Evolutionary conservation across 2,113 vertebrate species (phyloP), one percentile per base, ranked within the genome.

Genomic region (Tetrax tetrax): DNA sequence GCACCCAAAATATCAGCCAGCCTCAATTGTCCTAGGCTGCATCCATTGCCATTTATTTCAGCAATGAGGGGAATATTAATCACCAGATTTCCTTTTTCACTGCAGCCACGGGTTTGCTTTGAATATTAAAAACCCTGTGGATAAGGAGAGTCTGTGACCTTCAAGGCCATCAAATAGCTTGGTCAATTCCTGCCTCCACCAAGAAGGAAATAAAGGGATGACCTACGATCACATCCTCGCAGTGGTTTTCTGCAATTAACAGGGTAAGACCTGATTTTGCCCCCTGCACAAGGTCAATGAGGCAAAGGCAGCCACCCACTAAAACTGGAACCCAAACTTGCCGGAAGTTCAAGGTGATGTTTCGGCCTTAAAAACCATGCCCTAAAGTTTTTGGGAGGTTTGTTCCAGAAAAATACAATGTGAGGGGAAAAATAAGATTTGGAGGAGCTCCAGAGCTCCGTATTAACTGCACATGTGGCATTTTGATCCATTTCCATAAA

Each of bases 401-500:
- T 95, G 96, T 96, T 97, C 96, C 96, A 96, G 94, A 92, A 96
- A 93, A 94, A 93, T 53, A 97, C 94, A 92, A 94, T 95, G 76
- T 93, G 86, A 96, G 65, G 91, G 94, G 83, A 72, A 94, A 91
- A 96, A 97, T 95, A 87, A 87, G 93, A 96, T 95, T 95, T 95
- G 91, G 90, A 95, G 92, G 93, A 90, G 96, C 94, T 95, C 87
- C 83, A 94, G 68, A 97, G 91, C 89, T 96, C 94, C 31, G 79
- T 94, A 96, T 94, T 96, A 97, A 95, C 76, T 93, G 89, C 93
- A 95, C 66, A 95, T 91, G 90, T 80, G 95, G 95, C 89, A 95
- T 96, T 97, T 94, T 95, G 96, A 96, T 94, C 91, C 86, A 96
- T 97, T 96, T 96, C 93, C 93, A 96, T 97, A 95, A 95, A 87